A percentile compares a stretch with the other conserved stretches of the same genome.
Conservation (phyloP, 2,113 vertebrate species). For the Muscicapa adusta region DNA sequence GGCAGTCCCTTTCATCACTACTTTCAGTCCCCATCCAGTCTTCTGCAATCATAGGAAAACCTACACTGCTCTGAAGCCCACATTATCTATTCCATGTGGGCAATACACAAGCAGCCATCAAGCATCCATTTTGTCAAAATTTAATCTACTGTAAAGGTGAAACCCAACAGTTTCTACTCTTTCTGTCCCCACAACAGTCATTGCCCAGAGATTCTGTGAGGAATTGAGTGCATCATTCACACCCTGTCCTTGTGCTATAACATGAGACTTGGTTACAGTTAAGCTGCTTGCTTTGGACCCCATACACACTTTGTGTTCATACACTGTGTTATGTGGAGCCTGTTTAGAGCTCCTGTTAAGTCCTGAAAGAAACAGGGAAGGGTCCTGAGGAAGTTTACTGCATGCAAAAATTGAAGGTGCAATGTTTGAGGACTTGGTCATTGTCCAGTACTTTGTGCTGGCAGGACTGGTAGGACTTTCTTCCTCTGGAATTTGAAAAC, state of each 20-base stretch:
- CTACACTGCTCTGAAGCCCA: not conserved
- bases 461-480: not conserved
- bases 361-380: not conserved
- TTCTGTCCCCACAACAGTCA: not conserved
- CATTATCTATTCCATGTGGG: not conserved
- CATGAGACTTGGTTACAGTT: not conserved
- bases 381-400: not conserved
- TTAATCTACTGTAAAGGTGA: not conserved
- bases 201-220: not conserved
- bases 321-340: rapidly evolving
- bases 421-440: not conserved
- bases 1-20: not conserved
- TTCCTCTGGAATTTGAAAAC: not conserved
- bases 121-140: not conserved
- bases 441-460: not conserved
- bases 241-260: not conserved
- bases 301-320: not conserved
- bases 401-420: not conserved
- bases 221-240: rapidly evolving
- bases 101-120: not conserved
- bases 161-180: not conserved
- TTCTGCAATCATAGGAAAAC: not conserved
- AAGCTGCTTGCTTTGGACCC: not conserved
- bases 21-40: not conserved
- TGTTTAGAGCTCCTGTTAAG: not conserved